A percentile compares a stretch with the other conserved stretches of the same genome.
Conservation (phyloP, 1,140 invertebrate genomes). For the Sogatella furcifera region DNA sequence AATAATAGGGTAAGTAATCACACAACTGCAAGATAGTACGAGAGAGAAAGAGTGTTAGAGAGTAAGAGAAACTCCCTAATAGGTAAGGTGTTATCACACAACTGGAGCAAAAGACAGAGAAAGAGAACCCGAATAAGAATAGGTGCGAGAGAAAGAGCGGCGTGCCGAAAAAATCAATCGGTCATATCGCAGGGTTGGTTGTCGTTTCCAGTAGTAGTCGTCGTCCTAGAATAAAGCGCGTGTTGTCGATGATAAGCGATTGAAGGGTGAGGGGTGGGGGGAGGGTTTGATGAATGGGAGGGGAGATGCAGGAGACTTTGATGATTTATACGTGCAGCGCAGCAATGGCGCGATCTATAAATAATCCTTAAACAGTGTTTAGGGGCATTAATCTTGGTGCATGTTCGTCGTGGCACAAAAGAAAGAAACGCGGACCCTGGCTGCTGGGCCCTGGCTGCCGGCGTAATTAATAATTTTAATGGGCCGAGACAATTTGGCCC, state of each 20-base stretch:
- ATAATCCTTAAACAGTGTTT: conserved; percentile 3
- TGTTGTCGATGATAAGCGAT: background rate
- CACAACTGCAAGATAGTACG: no score
- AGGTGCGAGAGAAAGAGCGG: no score
- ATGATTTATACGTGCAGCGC: background rate
- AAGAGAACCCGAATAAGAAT: no score
- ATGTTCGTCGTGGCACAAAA: background rate
- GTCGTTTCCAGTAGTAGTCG: no score
- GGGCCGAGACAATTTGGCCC: conserved; percentile 15
- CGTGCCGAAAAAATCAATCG: no score
- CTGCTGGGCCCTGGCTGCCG: background rate
- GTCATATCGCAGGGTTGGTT: no score
- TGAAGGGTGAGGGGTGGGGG: background rate
- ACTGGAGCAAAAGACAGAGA: no score
- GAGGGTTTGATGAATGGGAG: conserved; percentile 3
- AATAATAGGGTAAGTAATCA: no score
- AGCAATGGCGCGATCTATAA: background rate
- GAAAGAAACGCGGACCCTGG: background rate
- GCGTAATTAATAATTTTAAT: conserved; percentile 21
- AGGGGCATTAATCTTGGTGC: conserved; percentile 1
- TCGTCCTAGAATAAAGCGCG: no score
- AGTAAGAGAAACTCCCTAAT: no score
- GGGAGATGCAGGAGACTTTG: background rate
- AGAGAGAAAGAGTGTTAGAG: no score
- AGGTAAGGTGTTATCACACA: no score